Base-by-base conservation (phyloP, 2,888 invertebrate genomes). In the Melieria omissa region DNA sequence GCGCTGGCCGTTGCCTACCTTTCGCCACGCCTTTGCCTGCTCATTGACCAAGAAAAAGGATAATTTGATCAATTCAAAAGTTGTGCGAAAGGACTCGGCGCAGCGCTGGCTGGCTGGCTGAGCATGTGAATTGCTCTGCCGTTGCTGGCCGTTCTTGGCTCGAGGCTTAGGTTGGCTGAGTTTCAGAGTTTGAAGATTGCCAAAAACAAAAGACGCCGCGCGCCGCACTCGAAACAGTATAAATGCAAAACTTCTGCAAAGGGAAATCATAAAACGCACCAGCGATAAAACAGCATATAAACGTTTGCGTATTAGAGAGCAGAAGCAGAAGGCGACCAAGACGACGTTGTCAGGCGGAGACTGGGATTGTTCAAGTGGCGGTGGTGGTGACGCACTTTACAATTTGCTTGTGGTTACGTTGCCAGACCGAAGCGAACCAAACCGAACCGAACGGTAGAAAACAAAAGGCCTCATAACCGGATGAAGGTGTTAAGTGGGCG, bases 11-110 rank as follows among this genome's bases (percentile, higher is more conserved):
- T 8, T 52, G 12, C 52, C 6, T 9, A 6, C 5, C 52, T 52
- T 5, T 52, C 49, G 49, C 49, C 12, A 9, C 12, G 9, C 8
- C 46, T 58, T 44, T 47, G 52, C 16, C 52, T 65, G 76, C 65
- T 61, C 76, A 74, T 70, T 77, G 75, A 72, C 72, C 76, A 73
- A 74, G 74, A 75, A 77, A 70, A 78, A 73, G 77, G 77, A 78
- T 78, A 78, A 78, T 76, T 75, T 75, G 73, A 74, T 75, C 74
- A 77, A 73, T 73, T 45, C 65, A 42, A 42, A 61, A 61, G 14
- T 46, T 60, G 57, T 58, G 58, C 49, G 47, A 42, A 67, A 60
- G 60, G 14, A 44, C 41, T n/a, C 52, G 5, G 12, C 4, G 52
- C 12, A 52, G 14, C 16, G 16, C 16, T 16, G 2, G 29, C 29